Base-by-base conservation (phyloP, 2,797 vertebrate species). In the Triplophysa bombifrons region DNA sequence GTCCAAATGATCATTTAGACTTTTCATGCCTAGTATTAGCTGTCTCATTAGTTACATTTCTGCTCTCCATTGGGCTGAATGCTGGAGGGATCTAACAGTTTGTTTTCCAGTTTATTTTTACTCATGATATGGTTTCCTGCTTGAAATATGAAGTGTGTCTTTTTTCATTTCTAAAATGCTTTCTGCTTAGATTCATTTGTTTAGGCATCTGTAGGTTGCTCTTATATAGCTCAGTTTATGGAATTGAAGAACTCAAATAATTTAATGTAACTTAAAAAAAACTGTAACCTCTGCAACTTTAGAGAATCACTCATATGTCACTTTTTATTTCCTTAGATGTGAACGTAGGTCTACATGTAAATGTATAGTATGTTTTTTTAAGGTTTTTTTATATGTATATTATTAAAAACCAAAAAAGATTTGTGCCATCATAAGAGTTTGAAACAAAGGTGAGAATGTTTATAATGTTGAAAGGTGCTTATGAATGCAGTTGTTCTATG, bases 1-100 rank as follows among this genome's bases (percentile, higher is more conserved):
- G 48, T 41, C 55, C 79, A 70, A 70, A 70, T 68, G 1, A 60
- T 56, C 19, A 19, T 55, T 77, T 67, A 44, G 75, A 78, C 65
- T 48, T 68, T 69, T 46, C 61, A 72, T 61, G 63, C 38, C 74
- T 55, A 48, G 67, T 55, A 27, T 34, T 71, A 20, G 14, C 67
- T 63, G 76, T 78, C 67, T 71, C 58, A 53, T 53, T 53, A 70
- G 71, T 78, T 38, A 78, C 63, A 51, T 6, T 10, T 68, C 46
- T 41, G 67, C n/a, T 64, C 48, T 25, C 9, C 1, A 5, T 60
- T 60, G n/a, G 20, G 22, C 56, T 25, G 12, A 53, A 53, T 5
- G 51, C 51, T 5, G 13, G 25, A 61, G 58, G 25, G 11, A 61
- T 16, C 58, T 30, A 60, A 60, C 56, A 25, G 20, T 5, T 22